Base-by-base conservation (phyloP, 2,113 vertebrate genomes). In the Zeus faber region DNA sequence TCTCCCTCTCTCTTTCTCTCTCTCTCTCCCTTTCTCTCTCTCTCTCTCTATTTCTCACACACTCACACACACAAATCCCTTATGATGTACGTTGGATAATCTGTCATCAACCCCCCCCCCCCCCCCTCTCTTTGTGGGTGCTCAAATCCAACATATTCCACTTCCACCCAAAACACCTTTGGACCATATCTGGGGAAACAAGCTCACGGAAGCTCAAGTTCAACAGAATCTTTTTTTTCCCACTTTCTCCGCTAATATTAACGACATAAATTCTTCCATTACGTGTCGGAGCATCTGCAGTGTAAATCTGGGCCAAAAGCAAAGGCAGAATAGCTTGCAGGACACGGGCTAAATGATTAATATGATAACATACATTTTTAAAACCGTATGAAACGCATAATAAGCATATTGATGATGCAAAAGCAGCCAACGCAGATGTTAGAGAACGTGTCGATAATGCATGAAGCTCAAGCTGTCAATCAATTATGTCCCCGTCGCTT, bases 91-190 rank as follows among this genome's bases (percentile, higher is more conserved):
- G n/a, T n/a, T n/a, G n/a, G n/a, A n/a, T n/a, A n/a, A n/a, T n/a
- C n/a, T n/a, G n/a, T n/a, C n/a, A n/a, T n/a, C n/a, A n/a, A n/a
- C n/a, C n/a, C n/a, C n/a, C n/a, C n/a, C n/a, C n/a, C n/a, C n/a
- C n/a, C n/a, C n/a, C n/a, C n/a, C n/a, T n/a, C n/a, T n/a, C n/a
- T n/a, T n/a, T n/a, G n/a, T n/a, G n/a, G n/a, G n/a, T n/a, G n/a
- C n/a, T n/a, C n/a, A n/a, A n/a, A n/a, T n/a, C n/a, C n/a, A n/a
- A n/a, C n/a, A 37, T 44, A 62, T 62, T 88, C 80, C 67, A 79
- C 78, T 88, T 82, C 74, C 47, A 52, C 67, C 24, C 49, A n/a
- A 37, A 37, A 33, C 45, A 45, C 17, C 41, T 47, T 7, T 4
- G 54, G 62, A 53, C 49, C 41, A 6, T 37, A 14, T 37, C n/a